These are phyloP conservation scores for Emys orbicularis DNA, from an alignment of 2,797 vertebrate species.

Conservation along the genomic window DNA sequence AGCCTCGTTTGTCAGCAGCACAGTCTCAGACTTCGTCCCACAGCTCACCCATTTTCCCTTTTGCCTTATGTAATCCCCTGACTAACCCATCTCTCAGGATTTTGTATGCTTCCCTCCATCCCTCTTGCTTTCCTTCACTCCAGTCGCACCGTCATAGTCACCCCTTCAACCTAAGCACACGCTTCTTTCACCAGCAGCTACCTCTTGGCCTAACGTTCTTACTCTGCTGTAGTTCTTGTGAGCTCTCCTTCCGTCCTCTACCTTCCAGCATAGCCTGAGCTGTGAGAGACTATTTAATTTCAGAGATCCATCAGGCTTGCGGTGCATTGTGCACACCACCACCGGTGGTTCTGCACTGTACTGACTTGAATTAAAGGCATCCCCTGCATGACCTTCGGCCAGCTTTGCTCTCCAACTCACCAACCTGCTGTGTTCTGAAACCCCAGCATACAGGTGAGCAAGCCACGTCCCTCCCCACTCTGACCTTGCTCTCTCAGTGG, in stretches of 20 bases:
- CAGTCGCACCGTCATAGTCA: background rate
- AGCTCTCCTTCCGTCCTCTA: background rate
- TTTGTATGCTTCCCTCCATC: background rate
- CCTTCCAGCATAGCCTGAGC: background rate
- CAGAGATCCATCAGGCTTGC: constrained; percentile 10
- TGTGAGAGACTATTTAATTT: background rate
- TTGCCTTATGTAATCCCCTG: background rate
- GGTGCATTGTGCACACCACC: constrained; percentile 48
- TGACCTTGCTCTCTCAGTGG: fast-evolving
- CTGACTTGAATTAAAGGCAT: constrained; percentile 21
- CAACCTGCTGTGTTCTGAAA: background rate
- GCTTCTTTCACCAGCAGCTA: background rate
- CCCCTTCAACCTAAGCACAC: background rate
- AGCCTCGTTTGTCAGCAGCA: background rate
- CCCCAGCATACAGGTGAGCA: background rate
- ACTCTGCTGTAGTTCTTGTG: background rate
- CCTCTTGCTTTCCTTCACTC: background rate
- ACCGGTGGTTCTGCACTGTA: background rate
- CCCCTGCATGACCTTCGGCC: constrained; percentile 44
- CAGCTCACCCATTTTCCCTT: background rate
- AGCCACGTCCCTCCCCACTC: background rate
- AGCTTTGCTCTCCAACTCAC: constrained; percentile 26
- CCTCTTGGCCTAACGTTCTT: fast-evolving
- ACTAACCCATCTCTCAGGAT: background rate
- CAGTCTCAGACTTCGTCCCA: background rate